These are phyloP conservation scores for Apostichopus parvimensis DNA, from an alignment of 35 echinoderm and acorn worm species.

Conservation along the genomic window DNA sequence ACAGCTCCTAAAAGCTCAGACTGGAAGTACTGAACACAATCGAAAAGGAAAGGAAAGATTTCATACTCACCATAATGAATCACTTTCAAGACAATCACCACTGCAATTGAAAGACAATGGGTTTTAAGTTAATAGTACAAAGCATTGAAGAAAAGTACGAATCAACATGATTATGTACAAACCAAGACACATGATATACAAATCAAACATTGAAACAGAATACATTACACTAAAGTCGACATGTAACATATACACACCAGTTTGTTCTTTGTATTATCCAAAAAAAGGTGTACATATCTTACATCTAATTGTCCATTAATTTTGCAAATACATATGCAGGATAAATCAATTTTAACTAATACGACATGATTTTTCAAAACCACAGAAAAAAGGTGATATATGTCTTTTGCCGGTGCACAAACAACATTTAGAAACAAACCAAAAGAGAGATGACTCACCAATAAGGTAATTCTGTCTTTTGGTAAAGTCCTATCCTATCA, in stretches of 20 bases:
- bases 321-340: background rate
- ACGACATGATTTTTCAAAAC: background rate
- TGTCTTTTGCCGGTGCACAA: background rate
- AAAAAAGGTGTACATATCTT: too few relatives aligned
- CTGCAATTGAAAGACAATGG: conserved; percentile 14
- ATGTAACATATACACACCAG: too few relatives aligned
- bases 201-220: too few relatives aligned
- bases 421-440: background rate
- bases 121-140: too few relatives aligned
- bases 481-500: conserved; percentile 90
- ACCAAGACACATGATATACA: too few relatives aligned
- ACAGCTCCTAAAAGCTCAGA: too few relatives aligned
- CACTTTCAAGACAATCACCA: conserved; percentile 64
- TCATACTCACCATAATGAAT: conserved; percentile 61
- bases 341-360: background rate
- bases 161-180: too few relatives aligned
- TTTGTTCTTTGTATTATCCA: too few relatives aligned
- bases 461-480: conserved; percentile 64
- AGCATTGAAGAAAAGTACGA: too few relatives aligned
- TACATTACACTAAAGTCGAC: too few relatives aligned
- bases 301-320: background rate
- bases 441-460: conserved; percentile 66
- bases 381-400: background rate
- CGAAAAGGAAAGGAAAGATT: background rate
- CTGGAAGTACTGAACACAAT: too few relatives aligned